A percentile compares a stretch with the other conserved stretches of the same genome.
These are phyloP conservation scores for Physocephala rufipes DNA, from an alignment of 2,888 invertebrate species.

Conservation along the genomic window DNA sequence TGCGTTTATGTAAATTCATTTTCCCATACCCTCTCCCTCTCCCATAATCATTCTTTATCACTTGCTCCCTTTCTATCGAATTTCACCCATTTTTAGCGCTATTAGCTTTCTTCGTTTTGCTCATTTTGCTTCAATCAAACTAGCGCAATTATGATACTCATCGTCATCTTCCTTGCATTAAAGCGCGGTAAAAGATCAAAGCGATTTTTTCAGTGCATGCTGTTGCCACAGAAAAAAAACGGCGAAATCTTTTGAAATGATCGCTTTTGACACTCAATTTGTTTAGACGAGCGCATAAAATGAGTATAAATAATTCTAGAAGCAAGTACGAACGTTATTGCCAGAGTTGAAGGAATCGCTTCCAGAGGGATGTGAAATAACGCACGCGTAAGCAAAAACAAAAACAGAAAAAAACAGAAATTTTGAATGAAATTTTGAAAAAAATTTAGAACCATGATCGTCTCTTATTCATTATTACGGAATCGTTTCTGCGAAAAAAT, in stretches of 20 bases:
- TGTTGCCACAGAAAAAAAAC: slow-evolving; percentile 31
- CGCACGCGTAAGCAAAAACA: slow-evolving; percentile 31
- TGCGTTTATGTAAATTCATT: background rate
- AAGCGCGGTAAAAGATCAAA: slow-evolving; percentile 25
- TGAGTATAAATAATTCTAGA: slow-evolving; percentile 48
- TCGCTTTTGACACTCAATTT: slow-evolving; percentile 61
- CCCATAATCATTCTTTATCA: too few species aligned
- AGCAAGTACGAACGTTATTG: slow-evolving; percentile 41
- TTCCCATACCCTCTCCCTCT: background rate
- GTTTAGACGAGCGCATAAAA: slow-evolving; percentile 54
- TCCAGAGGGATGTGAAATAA: slow-evolving; percentile 29
- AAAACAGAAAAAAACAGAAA: too few species aligned
- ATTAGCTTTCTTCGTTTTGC: background rate
- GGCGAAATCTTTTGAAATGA: slow-evolving; percentile 56
- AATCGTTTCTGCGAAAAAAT: slow-evolving; percentile 50
- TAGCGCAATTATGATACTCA: background rate
- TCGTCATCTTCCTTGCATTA: background rate
- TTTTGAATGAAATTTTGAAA: slow-evolving; percentile 25
- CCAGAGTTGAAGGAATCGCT: slow-evolving; percentile 8
- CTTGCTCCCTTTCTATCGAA: too few species aligned
- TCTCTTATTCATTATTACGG: background rate
- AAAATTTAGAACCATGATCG: background rate
- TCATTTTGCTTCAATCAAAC: background rate
- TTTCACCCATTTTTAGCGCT: too few species aligned
- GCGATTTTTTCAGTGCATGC: slow-evolving; percentile 21